These are phyloP conservation scores for Plebejus melissa DNA, from an alignment of 2,888 invertebrate species.

Conservation along the genomic window DNA sequence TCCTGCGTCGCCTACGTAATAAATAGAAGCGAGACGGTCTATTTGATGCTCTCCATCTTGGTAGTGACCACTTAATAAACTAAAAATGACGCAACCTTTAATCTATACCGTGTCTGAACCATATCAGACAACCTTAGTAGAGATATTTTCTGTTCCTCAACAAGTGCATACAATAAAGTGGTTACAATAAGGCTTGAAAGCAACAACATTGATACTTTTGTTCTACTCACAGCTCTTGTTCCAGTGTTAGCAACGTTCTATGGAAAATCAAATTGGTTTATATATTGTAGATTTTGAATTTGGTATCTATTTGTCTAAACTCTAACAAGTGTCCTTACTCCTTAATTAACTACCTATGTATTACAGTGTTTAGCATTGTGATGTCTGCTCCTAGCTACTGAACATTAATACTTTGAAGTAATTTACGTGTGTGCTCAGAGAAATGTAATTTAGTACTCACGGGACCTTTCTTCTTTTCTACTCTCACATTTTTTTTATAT, in stretches of 20 bases:
- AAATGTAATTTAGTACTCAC: conserved; percentile 22
- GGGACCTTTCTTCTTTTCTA: not conserved
- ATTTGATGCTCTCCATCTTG: conserved; percentile 75
- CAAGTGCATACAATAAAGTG: conserved; percentile 32
- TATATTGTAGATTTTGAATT: conserved; percentile 5
- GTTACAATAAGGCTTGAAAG: conserved; percentile 35
- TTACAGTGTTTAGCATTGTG: conserved; percentile 23
- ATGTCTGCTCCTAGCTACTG: not conserved
- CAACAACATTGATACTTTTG: conserved; percentile 38
- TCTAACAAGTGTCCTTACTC: not conserved
- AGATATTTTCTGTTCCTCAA: conserved; percentile 11
- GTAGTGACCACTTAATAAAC: conserved; percentile 75
- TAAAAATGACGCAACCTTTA: conserved; percentile 56
- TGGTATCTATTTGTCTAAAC: conserved; percentile 8
- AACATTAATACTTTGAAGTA: not conserved
- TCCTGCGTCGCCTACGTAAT: conserved; percentile 52
- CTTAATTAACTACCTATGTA: not conserved
- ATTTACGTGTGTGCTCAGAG: not conserved
- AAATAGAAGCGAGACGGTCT: conserved; percentile 67
- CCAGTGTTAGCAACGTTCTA: conserved; percentile 69
- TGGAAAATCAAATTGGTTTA: conserved; percentile 50
- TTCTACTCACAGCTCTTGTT: conserved; percentile 70
- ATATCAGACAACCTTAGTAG: conserved; percentile 8
- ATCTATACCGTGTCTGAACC: conserved; percentile 33
- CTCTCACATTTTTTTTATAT: not conserved